Evolutionary conservation across 1,140 invertebrate species (phyloP).

Genomic region (Dryas iulia): DNA sequence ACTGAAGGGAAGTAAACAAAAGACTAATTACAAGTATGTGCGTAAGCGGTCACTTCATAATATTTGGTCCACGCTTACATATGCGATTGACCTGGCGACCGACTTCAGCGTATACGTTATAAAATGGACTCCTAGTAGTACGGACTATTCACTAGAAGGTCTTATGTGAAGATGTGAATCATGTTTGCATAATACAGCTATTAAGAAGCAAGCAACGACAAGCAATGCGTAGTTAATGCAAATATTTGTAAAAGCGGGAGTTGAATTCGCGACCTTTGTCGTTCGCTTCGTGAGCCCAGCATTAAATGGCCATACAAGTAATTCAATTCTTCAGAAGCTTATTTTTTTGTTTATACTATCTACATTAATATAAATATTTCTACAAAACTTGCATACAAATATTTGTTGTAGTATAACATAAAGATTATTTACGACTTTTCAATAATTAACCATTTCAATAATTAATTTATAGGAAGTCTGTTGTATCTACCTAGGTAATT

Average conservation of each 20-base stretch:
- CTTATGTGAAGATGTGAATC: neutral
- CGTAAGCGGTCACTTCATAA: neutral
- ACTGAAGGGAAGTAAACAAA: constrained; percentile 14
- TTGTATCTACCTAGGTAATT: neutral
- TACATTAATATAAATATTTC: too few species aligned
- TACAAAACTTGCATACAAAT: too few species aligned
- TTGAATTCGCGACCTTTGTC: neutral
- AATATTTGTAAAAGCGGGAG: neutral
- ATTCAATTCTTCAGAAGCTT: neutral
- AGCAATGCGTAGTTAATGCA: neutral
- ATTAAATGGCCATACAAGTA: neutral
- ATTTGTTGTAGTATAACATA: neutral
- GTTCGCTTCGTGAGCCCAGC: neutral
- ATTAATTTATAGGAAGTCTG: neutral
- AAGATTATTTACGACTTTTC: neutral
- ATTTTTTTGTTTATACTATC: neutral
- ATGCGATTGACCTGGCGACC: neutral
- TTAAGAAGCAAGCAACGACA: neutral
- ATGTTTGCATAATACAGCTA: neutral
- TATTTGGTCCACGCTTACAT: constrained; percentile 4
- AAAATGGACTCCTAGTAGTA: neutral
- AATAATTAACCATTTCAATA: too few species aligned
- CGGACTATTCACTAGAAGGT: neutral
- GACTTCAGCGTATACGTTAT: neutral
- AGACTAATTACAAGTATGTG: neutral